Conservation (phyloP, 2,797 vertebrate genomes). For the Pangasius sanitwongsei region DNA sequence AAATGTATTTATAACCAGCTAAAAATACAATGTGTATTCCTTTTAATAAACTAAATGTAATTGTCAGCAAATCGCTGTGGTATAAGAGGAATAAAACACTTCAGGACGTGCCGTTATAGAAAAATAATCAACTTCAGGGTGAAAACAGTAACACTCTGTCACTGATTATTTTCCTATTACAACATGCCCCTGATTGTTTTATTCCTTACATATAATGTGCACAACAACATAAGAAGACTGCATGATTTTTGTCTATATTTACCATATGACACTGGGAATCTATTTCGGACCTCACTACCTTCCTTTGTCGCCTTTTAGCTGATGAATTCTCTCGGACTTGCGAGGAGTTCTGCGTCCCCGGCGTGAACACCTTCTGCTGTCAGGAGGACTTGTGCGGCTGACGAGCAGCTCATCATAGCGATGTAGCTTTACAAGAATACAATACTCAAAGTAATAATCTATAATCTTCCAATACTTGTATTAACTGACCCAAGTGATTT, state of each 20-base stretch:
- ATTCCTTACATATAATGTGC: background rate
- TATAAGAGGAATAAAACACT: background rate
- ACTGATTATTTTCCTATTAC: background rate
- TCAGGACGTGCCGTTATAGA: background rate
- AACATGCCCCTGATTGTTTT: background rate
- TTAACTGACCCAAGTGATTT: background rate
- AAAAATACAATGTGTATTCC: background rate
- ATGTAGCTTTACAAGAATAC: background rate
- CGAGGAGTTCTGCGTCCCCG: constrained; percentile 52
- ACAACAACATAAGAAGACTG: background rate
- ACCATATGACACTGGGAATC: background rate
- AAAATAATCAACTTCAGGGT: background rate
- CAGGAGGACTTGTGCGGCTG: constrained; percentile 47
- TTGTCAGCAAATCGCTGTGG: background rate
- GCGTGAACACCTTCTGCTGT: constrained; percentile 55
- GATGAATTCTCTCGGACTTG: constrained; percentile 43
- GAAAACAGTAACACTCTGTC: background rate
- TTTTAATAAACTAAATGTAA: background rate
- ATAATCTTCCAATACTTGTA: background rate
- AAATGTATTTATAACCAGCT: background rate
- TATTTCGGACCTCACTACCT: background rate
- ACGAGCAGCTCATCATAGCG: background rate
- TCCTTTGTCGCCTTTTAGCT: constrained; percentile 35
- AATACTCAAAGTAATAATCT: background rate
- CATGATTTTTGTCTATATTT: background rate